Evolutionary conservation across 2,797 vertebrate genomes (phyloP).

Genomic region (Anas flavirostris): DNA sequence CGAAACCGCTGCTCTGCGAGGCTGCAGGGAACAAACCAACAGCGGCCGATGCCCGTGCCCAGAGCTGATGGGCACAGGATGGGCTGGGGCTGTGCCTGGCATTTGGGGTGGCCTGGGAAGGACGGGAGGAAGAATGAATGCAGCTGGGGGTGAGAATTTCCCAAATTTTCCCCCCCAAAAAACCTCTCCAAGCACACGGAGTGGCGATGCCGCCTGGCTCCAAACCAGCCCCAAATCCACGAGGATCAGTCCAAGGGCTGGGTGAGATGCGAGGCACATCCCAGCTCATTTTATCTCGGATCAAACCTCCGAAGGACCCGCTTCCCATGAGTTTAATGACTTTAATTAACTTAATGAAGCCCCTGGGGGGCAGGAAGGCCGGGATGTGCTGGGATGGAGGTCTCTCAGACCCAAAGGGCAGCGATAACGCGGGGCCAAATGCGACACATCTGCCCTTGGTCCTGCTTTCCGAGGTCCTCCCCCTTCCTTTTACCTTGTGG

Average conservation of each 20-base stretch:
- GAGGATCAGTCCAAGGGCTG: background rate
- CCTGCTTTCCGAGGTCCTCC: background rate
- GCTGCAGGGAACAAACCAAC: background rate
- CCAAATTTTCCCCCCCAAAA: background rate
- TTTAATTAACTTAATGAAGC: background rate
- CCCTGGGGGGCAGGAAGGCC: background rate
- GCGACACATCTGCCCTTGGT: background rate
- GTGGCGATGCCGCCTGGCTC: background rate
- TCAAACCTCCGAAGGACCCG: too few species aligned
- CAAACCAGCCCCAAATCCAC: background rate
- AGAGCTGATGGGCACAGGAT: background rate
- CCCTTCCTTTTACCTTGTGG: background rate
- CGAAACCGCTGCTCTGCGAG: background rate
- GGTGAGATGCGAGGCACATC: background rate
- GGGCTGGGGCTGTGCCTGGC: rapidly evolving
- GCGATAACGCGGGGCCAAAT: rapidly evolving
- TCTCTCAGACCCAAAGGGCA: background rate
- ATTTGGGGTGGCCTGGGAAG: background rate
- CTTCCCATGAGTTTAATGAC: background rate
- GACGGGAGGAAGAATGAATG: background rate
- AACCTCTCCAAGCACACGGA: rapidly evolving
- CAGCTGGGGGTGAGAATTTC: rapidly evolving
- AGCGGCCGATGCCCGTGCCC: background rate
- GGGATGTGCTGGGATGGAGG: rapidly evolving
- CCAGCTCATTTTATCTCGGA: too few species aligned